These are phyloP conservation scores for Pseudochirops corinnae DNA, from an alignment of 2,797 vertebrate genomes.

Conservation along the genomic window DNA sequence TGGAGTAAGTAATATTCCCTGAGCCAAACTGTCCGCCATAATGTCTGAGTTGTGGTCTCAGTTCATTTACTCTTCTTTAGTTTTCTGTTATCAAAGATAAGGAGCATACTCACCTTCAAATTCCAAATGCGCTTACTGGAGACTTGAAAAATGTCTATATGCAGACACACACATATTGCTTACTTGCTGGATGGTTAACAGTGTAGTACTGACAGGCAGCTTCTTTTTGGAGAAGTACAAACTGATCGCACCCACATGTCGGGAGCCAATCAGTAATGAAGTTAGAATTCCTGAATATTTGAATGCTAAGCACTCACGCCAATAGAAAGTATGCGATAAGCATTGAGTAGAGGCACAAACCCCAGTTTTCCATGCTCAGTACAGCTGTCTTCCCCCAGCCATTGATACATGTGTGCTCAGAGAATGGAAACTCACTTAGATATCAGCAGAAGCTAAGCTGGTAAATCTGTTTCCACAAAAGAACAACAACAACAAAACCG, in stretches of 20 bases:
- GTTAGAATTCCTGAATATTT: background rate
- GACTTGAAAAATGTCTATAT: background rate
- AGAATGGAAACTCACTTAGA: constrained; percentile 18
- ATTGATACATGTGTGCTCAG: background rate
- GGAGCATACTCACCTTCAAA: background rate
- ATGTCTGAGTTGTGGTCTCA: background rate
- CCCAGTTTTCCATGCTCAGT: too few relatives aligned
- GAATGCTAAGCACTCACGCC: background rate
- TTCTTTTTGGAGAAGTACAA: background rate
- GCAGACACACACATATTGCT: background rate
- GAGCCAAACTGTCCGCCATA: background rate
- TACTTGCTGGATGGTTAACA: background rate
- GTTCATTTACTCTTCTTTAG: background rate
- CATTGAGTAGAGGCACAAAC: background rate
- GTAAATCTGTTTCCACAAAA: constrained; percentile 21
- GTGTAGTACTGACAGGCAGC: background rate
- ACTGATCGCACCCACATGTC: background rate
- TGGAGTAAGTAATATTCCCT: background rate
- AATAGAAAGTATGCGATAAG: background rate
- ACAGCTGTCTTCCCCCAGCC: background rate
- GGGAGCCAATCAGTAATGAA: background rate
- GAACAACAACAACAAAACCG: background rate
- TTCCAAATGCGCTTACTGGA: background rate
- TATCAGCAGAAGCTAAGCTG: constrained; percentile 36
- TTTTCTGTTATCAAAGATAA: background rate